Evolutionary conservation across 2,113 vertebrate species (phyloP).

Genomic region (Gymnobelideus leadbeateri): DNA sequence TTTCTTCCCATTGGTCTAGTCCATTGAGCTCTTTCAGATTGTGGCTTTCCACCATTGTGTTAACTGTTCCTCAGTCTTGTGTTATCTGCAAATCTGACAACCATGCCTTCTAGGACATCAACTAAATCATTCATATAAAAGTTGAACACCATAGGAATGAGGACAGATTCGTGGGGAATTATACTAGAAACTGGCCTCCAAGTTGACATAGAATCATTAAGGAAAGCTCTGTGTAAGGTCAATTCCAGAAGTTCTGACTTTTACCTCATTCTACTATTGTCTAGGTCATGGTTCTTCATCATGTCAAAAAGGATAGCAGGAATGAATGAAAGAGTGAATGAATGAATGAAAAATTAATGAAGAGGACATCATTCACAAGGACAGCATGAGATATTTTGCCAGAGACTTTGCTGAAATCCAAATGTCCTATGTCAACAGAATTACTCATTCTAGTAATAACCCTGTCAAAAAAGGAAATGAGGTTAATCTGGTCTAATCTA

Average conservation of each 20-base stretch:
- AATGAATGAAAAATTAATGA: constrained; percentile 7
- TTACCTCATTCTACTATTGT: not conserved
- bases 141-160: not conserved
- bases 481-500: not conserved
- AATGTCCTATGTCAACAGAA: not conserved
- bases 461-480: not conserved
- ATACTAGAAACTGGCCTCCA: not conserved
- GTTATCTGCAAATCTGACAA: not conserved
- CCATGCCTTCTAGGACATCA: not conserved
- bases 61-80: not conserved
- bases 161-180: not conserved
- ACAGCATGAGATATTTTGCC: not conserved
- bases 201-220: not conserved
- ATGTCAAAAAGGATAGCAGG: not conserved
- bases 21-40: not conserved
- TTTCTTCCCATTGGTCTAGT: not conserved
- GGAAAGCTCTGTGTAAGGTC: not conserved
- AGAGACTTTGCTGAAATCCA: constrained; percentile 1
- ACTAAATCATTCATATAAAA: not conserved
- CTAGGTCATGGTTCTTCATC: not conserved
- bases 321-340: not conserved
- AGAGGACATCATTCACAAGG: constrained; percentile 3
- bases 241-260: not conserved
- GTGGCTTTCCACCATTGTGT: not conserved
- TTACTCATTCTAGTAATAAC: not conserved